Conservation (phyloP, 2,888 invertebrate species). For the Arrhopalites spinosus region DNA sequence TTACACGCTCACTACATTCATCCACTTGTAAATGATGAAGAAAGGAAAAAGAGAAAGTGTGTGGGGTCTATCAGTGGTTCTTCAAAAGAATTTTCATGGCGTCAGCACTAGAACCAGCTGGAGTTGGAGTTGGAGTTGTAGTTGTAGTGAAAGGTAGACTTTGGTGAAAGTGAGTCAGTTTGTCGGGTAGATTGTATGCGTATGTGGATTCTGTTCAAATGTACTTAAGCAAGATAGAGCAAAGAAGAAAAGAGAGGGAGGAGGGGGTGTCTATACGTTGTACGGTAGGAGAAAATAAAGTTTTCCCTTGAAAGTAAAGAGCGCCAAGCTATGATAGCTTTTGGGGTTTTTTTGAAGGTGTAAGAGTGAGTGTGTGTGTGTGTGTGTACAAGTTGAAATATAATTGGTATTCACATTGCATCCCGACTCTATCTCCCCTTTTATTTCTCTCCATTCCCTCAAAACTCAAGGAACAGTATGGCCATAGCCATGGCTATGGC, state of each 20-base stretch:
- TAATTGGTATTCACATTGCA: slow-evolving; percentile 28
- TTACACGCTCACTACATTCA: neutral
- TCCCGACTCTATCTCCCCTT: slow-evolving; percentile 28
- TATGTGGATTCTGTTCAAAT: too few relatives aligned
- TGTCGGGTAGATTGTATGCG: too few relatives aligned
- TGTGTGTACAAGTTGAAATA: slow-evolving; percentile 13
- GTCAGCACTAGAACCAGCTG: too few relatives aligned
- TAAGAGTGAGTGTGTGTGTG: neutral
- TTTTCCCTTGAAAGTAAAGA: slow-evolving; percentile 18
- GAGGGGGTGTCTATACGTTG: too few relatives aligned
- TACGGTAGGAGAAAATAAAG: slow-evolving; percentile 1
- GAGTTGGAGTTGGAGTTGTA: neutral
- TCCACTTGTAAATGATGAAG: too few relatives aligned
- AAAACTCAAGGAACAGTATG: too few relatives aligned
- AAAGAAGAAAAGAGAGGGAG: neutral
- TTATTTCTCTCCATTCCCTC: slow-evolving; percentile 7
- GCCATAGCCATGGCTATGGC: neutral
- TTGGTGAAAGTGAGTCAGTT: neutral
- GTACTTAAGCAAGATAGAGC: too few relatives aligned
- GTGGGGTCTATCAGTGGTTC: neutral
- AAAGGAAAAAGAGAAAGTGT: neutral
- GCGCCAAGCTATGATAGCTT: slow-evolving; percentile 1
- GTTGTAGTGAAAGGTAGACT: neutral
- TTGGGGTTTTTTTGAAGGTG: neutral
- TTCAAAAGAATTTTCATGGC: too few relatives aligned